Base-by-base conservation (phyloP, 2,888 invertebrate genomes). In the Rhagonycha lutea region DNA sequence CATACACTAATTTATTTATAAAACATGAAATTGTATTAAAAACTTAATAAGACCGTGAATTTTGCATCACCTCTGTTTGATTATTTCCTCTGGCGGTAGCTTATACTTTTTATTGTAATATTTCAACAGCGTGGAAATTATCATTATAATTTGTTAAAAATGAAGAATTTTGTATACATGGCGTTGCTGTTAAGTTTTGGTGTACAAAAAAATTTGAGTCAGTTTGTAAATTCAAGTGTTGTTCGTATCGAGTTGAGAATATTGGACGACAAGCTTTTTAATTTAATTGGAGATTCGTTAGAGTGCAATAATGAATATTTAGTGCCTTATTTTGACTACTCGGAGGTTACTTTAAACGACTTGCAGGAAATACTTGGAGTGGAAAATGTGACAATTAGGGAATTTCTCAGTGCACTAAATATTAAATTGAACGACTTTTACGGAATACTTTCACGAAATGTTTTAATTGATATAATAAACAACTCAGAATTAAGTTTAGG, bases 201-300 rank as follows among this genome's bases (percentile, higher is more conserved):
- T 10, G 10, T 24, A 14, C 8, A 72, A 26, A 24, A 63, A 72
- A 72, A 65, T 67, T 14, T 65, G 12, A 32, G 18, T 60, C 67
- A 67, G 24, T 65, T 72, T 23, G 67, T 72, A 12, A 24, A 74
- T 65, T 74, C 77, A 10, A 77, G 75, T 26, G 61, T 79, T 10
- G 70, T 77, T 32, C 65, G 68, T 26, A 70, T 79, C 23, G 73
- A 74, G 23, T 47, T 78, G 61, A 68, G 62, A 68, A 74, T 79
- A 61, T 65, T 75, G 29, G 79, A 79, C 72, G 77, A 76, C n/a
- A 77, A 68, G 63, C 68, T 79, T 68, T 70, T 68, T 11, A 72
- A 75, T 47, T 77, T 77, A 63, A 70, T 79, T 10, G 72, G 72
- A 28, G 77, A 79, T 61, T 77, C 79, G 5, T 68, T 79, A 62